Percentiles rank a stretch among this genome's conserved stretches.
Evolutionary conservation across 2,888 invertebrate genomes (phyloP).

Genomic region (Macrophya annulata): DNA sequence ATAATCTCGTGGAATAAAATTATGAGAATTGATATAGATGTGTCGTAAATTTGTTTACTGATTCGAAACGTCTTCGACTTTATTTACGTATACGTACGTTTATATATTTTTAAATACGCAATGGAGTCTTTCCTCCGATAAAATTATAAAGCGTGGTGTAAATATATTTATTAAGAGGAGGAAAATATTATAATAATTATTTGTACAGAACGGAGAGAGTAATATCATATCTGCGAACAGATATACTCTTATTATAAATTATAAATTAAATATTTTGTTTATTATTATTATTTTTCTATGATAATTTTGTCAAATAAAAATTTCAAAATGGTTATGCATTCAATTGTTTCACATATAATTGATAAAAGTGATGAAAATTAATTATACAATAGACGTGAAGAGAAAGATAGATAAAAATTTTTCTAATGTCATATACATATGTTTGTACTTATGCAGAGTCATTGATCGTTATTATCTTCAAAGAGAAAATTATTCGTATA

Average conservation of each 20-base stretch:
- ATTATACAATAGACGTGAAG: too few species aligned
- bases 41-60: slow-evolving; percentile 44
- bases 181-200: background rate
- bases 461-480: background rate
- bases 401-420: background rate
- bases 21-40: background rate
- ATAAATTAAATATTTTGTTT: too few species aligned
- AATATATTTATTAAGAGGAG: too few species aligned
- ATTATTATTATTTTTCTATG: too few species aligned
- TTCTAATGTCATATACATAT: background rate
- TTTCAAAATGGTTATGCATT: background rate
- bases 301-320: too few species aligned
- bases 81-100: background rate
- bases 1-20: background rate
- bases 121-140: background rate
- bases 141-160: background rate
- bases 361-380: too few species aligned
- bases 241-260: too few species aligned
- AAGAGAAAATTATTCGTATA: background rate
- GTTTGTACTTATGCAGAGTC: background rate
- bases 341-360: background rate
- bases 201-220: too few species aligned
- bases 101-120: background rate
- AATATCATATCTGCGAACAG: too few species aligned
- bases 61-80: background rate